These are phyloP conservation scores for Neomonachus schauinslandi DNA, from an alignment of 2,113 vertebrate species.

Conservation along the genomic window DNA sequence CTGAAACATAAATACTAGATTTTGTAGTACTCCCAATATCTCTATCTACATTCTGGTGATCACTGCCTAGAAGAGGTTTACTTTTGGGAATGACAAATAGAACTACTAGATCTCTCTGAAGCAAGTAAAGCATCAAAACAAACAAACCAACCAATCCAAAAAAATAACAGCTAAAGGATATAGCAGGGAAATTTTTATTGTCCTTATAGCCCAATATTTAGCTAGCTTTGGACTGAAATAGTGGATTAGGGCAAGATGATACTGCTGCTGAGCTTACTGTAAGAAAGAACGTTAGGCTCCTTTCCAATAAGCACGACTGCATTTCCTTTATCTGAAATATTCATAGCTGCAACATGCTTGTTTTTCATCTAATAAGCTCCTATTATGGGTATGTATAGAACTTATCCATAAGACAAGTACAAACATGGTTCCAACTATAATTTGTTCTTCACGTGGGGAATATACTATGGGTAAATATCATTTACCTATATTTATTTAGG, in stretches of 20 bases:
- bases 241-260: background rate
- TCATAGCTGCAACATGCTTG: background rate
- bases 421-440: background rate
- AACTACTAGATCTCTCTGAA: slow-evolving; percentile 5
- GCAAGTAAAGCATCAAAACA: slow-evolving; percentile 7
- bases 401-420: background rate
- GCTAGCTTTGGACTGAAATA: background rate
- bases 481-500: background rate
- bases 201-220: background rate
- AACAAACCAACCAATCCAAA: background rate
- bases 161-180: slow-evolving; percentile 25
- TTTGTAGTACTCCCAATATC: slow-evolving; percentile 8
- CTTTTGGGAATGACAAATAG: background rate
- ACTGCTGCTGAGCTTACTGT: background rate
- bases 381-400: background rate
- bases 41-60: background rate
- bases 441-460: background rate
- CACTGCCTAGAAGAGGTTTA: background rate
- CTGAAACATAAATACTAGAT: background rate
- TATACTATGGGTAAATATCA: background rate
- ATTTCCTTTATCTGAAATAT: slow-evolving; percentile 33
- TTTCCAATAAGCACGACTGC: slow-evolving; percentile 29
- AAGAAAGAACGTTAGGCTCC: background rate
- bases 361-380: background rate
- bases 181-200: background rate